phyloP scores from a whole-genome alignment of 64 coral and sea anemone species.

The Stichodactyla mertensii region DNA sequence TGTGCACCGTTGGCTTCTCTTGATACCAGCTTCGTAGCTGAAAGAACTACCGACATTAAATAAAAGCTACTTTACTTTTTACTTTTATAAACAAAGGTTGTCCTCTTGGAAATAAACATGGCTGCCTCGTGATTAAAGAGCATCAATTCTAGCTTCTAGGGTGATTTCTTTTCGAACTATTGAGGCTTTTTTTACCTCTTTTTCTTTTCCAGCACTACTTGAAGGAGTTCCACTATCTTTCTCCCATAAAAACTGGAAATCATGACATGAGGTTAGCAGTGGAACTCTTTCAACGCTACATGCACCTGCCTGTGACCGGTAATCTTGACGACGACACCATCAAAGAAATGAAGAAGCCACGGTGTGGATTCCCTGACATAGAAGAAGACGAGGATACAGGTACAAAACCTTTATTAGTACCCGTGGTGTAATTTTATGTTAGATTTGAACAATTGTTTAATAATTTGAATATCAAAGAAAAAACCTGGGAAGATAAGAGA shows the following conservation, averaged over 20 bases:
- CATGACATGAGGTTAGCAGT: slow-evolving; percentile 26
- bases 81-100: too few species aligned
- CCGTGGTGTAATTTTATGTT: not conserved
- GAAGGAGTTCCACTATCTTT: slow-evolving; percentile 40
- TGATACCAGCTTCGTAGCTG: too few species aligned
- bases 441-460: not conserved
- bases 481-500: too few species aligned
- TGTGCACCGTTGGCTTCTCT: too few species aligned
- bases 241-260: slow-evolving; percentile 20
- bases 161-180: too few species aligned
- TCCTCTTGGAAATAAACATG: too few species aligned
- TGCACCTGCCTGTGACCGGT: slow-evolving; percentile 37
- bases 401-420: not conserved
- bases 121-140: too few species aligned
- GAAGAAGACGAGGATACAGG: slow-evolving; percentile 32
- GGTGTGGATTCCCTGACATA: slow-evolving; percentile 42
- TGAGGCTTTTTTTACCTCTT: too few species aligned
- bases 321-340: slow-evolving; percentile 24
- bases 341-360: slow-evolving; percentile 37
- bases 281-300: slow-evolving; percentile 20
- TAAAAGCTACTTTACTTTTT: too few species aligned
- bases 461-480: too few species aligned
- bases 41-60: too few species aligned
- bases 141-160: too few species aligned
- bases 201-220: slow-evolving; percentile 30